Conservation (phyloP, 2,888 invertebrate species). For the Isotomurus palustris region DNA sequence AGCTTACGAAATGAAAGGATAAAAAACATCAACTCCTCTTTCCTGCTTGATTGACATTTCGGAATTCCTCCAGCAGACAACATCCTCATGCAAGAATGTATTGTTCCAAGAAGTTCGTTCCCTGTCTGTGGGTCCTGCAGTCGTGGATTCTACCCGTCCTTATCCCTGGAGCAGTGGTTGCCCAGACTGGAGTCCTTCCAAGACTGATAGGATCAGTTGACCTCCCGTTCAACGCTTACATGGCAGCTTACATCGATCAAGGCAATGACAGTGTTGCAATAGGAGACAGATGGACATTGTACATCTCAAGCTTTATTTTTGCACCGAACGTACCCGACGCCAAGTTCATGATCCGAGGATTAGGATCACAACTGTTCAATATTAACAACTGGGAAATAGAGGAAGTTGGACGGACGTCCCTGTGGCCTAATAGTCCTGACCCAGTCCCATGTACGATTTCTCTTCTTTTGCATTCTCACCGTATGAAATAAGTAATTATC, state of each 20-base stretch:
- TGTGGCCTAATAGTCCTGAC: slow-evolving; percentile 47
- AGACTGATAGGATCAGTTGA: slow-evolving; percentile 11
- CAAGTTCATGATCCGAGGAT: slow-evolving; percentile 21
- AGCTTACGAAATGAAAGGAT: too few relatives aligned
- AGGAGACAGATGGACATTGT: slow-evolving; percentile 42
- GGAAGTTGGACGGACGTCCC: slow-evolving; percentile 41
- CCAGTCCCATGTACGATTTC: slow-evolving; percentile 45
- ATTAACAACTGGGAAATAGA: slow-evolving; percentile 39
- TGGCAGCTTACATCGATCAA: slow-evolving; percentile 26
- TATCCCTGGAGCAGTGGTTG: too few relatives aligned
- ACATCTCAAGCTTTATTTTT: slow-evolving; percentile 47
- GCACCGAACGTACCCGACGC: slow-evolving; percentile 25
- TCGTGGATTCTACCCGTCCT: too few relatives aligned
- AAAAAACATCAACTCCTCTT: too few relatives aligned
- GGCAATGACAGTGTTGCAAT: slow-evolving; percentile 14
- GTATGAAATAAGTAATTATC: too few relatives aligned
- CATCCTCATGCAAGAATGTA: too few relatives aligned
- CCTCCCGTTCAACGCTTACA: slow-evolving; percentile 24
- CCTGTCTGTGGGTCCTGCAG: too few relatives aligned
- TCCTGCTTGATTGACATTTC: too few relatives aligned
- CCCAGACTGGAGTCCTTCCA: too few relatives aligned
- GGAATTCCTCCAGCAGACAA: too few relatives aligned
- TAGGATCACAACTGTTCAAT: slow-evolving; percentile 19
- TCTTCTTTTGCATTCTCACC: too few relatives aligned
- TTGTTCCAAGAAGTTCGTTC: too few relatives aligned